Evolutionary conservation across 2,888 invertebrate genomes (phyloP).

Genomic region (Stegophylla sp.): DNA sequence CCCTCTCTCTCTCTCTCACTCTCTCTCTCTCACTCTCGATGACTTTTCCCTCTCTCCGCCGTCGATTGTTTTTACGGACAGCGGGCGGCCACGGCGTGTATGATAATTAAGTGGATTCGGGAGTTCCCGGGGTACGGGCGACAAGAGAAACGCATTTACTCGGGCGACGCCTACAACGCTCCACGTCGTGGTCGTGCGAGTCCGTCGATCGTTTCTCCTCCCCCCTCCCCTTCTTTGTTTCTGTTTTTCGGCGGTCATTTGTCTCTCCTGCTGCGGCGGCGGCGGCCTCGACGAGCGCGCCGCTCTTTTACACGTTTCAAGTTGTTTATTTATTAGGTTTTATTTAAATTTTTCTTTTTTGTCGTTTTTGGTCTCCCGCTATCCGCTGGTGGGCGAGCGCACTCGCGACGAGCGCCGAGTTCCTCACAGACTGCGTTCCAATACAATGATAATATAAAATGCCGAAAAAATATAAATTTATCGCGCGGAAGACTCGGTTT

Average conservation of each 20-base stretch:
- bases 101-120: slow-evolving; percentile 58
- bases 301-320: too few species aligned
- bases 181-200: neutral
- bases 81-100: slow-evolving; percentile 1
- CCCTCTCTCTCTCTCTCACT: neutral
- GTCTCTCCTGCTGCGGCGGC: neutral
- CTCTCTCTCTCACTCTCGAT: neutral
- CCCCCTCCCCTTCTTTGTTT: neutral
- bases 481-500: too few species aligned
- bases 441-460: too few species aligned
- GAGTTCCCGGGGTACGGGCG: slow-evolving; percentile 47
- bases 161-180: slow-evolving; percentile 49
- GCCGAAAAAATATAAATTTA: too few species aligned
- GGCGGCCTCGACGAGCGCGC: neutral
- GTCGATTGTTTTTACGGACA: slow-evolving; percentile 43
- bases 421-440: too few species aligned
- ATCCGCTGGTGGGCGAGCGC: neutral
- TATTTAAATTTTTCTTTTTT: neutral
- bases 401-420: neutral
- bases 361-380: neutral
- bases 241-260: slow-evolving; percentile 25
- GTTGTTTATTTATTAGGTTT: neutral
- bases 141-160: slow-evolving; percentile 57
- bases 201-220: neutral
- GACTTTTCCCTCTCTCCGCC: neutral